Evolutionary conservation across 2,797 vertebrate genomes (phyloP).

Genomic region (Arrhamphus sclerolepis): DNA sequence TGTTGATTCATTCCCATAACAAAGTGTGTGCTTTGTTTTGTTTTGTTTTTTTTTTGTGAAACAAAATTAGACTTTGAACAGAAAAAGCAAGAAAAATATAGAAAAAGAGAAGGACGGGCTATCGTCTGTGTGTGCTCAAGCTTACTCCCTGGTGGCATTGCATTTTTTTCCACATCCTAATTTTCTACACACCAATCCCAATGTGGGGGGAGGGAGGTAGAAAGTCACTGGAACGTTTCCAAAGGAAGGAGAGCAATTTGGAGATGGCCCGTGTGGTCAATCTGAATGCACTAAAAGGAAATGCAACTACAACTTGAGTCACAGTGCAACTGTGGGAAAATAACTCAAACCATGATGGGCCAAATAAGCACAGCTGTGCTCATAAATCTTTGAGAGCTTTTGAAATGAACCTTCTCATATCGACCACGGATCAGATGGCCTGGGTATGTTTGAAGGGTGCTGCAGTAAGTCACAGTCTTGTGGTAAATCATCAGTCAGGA

Average conservation of each 20-base stretch:
- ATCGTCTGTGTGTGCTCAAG: constrained; percentile 13
- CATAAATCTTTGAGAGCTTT: constrained; percentile 1
- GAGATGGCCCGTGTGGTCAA: constrained; percentile 33
- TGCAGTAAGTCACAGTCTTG: too few relatives aligned
- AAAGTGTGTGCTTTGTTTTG: background rate
- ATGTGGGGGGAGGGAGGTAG: constrained; percentile 3
- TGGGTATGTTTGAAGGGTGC: too few relatives aligned
- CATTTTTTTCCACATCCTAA: constrained; percentile 36
- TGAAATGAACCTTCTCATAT: background rate
- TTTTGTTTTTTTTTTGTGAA: background rate
- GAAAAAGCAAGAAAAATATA: background rate
- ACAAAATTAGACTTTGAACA: background rate
- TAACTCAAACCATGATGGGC: constrained; percentile 14
- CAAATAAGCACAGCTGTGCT: background rate
- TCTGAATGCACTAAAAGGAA: constrained; percentile 19
- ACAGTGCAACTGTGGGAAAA: constrained; percentile 10
- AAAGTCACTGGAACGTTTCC: constrained; percentile 51
- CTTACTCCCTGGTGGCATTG: constrained; percentile 20
- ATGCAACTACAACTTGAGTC: constrained; percentile 26
- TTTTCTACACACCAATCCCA: constrained; percentile 45
- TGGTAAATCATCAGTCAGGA: too few relatives aligned
- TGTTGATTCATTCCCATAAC: constrained; percentile 1
- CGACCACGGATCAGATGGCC: background rate
- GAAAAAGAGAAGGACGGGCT: background rate
- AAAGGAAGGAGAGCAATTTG: constrained; percentile 42